Conservation (phyloP, 92 coral and sea anemone species). For the Paramuricea clavata region DNA sequence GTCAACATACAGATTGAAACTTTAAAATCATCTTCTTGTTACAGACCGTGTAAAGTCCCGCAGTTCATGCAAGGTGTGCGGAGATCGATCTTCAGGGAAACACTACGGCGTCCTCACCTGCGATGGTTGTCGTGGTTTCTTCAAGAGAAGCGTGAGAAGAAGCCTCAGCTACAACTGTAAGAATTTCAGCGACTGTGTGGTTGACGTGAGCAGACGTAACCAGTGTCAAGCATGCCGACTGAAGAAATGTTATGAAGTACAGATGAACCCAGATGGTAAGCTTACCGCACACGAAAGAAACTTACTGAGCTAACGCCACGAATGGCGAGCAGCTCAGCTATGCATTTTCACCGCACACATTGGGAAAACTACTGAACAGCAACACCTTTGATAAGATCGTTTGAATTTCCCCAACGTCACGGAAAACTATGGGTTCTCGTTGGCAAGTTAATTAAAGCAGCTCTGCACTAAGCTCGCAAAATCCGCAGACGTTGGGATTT, state of each 20-base stretch:
- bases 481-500: too few species aligned
- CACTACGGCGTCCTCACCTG: slow-evolving; percentile 99
- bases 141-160: slow-evolving; percentile 91
- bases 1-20: too few species aligned
- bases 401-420: too few species aligned
- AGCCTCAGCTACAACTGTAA: slow-evolving; percentile 90
- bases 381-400: too few species aligned
- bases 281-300: not conserved
- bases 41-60: slow-evolving; percentile 88
- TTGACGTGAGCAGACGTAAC: slow-evolving; percentile 92
- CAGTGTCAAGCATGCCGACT: slow-evolving; percentile 99
- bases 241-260: slow-evolving; percentile 88
- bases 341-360: too few species aligned
- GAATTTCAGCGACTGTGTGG: slow-evolving; percentile 88
- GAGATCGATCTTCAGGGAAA: slow-evolving; percentile 99
- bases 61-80: slow-evolving; percentile 91
- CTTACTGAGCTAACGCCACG: too few species aligned
- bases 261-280: slow-evolving; percentile 99
- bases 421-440: too few species aligned
- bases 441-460: too few species aligned
- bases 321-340: too few species aligned
- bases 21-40: not conserved
- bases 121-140: slow-evolving; percentile 97
- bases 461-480: too few species aligned
- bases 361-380: too few species aligned